Conservation (phyloP, 2,113 vertebrate species). For the Delphinapterus leucas region DNA sequence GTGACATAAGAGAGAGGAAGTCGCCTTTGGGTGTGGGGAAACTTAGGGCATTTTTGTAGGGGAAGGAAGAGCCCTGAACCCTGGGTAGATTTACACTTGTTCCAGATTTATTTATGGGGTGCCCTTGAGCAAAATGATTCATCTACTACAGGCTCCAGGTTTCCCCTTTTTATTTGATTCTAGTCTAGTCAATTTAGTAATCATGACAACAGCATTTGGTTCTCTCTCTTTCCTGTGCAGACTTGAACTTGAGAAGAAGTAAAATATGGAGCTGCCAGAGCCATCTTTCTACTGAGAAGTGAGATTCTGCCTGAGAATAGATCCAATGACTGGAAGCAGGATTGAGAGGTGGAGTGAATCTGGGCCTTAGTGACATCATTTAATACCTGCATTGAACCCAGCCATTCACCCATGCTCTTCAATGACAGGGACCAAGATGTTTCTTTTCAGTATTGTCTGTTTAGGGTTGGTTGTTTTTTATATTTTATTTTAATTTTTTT, state of each 20-base stretch:
- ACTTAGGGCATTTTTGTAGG: not conserved
- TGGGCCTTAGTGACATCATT: accelerated
- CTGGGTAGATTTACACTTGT: too few relatives aligned
- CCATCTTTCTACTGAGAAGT: not conserved
- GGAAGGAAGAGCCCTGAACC: not conserved
- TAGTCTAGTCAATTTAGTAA: too few relatives aligned
- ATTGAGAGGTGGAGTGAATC: not conserved
- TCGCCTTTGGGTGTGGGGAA: not conserved
- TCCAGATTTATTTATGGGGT: not conserved
- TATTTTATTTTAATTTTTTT: not conserved
- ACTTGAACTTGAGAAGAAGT: not conserved
- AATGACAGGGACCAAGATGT: accelerated
- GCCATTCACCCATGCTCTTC: accelerated
- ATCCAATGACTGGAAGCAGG: accelerated
- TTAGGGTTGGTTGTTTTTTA: not conserved
- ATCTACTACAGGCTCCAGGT: accelerated
- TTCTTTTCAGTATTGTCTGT: not conserved
- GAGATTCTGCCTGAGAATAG: not conserved
- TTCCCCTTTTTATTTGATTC: not conserved
- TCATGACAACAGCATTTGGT: too few relatives aligned
- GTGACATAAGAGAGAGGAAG: not conserved
- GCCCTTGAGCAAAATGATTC: not conserved
- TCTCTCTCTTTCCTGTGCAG: not conserved
- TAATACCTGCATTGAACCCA: accelerated
- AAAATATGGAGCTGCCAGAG: not conserved